Conservation (phyloP, 2,797 vertebrate species). For the Anguilla megastoma region DNA sequence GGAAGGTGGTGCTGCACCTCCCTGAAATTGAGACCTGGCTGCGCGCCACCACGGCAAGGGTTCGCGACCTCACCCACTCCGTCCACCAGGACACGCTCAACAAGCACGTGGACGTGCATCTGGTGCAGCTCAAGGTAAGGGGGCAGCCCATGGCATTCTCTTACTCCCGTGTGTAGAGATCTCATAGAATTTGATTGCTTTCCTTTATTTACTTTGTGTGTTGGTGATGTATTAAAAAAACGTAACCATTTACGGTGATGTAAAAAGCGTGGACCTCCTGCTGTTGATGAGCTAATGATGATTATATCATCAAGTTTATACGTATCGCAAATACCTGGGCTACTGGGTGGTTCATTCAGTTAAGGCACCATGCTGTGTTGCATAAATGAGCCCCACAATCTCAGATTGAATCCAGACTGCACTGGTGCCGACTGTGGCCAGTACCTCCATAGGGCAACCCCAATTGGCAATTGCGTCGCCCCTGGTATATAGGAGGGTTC, state of each 20-base stretch:
- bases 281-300: neutral
- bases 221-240: neutral
- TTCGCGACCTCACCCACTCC: constrained; percentile 88
- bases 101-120: constrained; percentile 91
- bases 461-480: too few species aligned
- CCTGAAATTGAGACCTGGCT: constrained; percentile 99
- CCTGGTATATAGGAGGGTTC: too few species aligned
- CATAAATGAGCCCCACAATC: too few species aligned
- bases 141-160: neutral
- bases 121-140: constrained; percentile 95
- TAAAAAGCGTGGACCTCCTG: neutral
- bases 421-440: too few species aligned
- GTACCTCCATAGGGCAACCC: too few species aligned
- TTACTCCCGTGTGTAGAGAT: neutral
- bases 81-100: constrained; percentile 86
- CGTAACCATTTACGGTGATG: neutral
- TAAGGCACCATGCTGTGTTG: too few species aligned
- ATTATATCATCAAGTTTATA: neutral
- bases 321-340: too few species aligned
- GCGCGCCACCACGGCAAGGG: constrained; percentile 81
- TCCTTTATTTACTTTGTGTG: neutral
- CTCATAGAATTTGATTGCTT: neutral
- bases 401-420: too few species aligned
- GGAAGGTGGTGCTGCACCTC: constrained; percentile 95
- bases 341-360: too few species aligned